Base-by-base conservation (phyloP, 1,140 invertebrate species). In the Platyscapa corneri region DNA sequence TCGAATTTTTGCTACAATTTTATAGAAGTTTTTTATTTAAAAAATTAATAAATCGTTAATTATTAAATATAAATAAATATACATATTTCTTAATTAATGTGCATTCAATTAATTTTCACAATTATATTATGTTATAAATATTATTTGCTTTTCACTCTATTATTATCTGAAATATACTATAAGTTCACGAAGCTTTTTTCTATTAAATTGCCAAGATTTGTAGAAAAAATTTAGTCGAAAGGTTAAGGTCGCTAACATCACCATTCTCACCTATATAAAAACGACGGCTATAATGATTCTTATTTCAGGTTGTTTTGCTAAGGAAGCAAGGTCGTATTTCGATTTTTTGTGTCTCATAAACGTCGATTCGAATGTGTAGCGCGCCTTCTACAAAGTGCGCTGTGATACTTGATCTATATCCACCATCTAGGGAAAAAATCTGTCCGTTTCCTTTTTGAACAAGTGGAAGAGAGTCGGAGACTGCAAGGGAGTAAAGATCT, bases 391-490 rank as follows among this genome's bases (percentile, higher is more conserved):
- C 88, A 89, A 89, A 89, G 88, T 89, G 87, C 64, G 82, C 80
- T 80, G 83, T 79, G 72, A 74, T 53, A 65, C 72, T 86, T 88
- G 88, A 89, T 89, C 87, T 89, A 88, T 81, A 86, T 74, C 84
- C 86, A 75, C 86, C 83, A 88, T 88, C 86, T 83, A 67, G 60
- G 42, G 53, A 86, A 88, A 88, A 88, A 88, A 89, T 89, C 87
- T 86, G 79, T 84, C 49, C 46, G 39, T 65, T 67, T 37, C 32
- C 34, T 70, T 70, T 32, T 23, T 34, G 32, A 34, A 78, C 49
- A 39, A 78, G 49, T 32, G 6, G 23, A 27, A 27, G 32, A 27
- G 8, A 67, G 56, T 42, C 42, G 20, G 78, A 46, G 60, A 39
- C 56, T 56, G 76, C 14, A 78, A 78, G 30, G 3, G 60, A 53